Evolutionary conservation across 2,888 invertebrate genomes (phyloP).

Genomic region (Fabriciana adippe): DNA sequence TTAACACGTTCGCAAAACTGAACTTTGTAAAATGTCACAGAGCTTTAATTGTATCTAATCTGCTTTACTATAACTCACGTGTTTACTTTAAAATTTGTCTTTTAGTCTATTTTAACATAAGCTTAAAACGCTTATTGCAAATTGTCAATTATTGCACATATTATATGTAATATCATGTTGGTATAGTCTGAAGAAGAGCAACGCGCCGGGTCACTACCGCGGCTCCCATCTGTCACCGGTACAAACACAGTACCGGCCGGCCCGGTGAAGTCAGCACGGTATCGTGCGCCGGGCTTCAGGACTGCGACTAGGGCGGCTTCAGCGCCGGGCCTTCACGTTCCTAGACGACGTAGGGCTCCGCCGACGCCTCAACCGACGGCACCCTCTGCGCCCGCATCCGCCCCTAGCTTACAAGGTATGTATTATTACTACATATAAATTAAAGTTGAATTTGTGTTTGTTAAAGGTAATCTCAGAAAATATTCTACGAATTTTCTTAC

Average conservation of each 20-base stretch:
- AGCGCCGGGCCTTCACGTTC: constrained; percentile 88
- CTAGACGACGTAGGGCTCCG: constrained; percentile 81
- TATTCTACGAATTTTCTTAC: too few relatives aligned
- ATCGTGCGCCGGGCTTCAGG: constrained; percentile 91
- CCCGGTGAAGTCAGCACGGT: constrained; percentile 92
- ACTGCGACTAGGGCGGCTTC: constrained; percentile 89
- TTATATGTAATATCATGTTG: constrained; percentile 1
- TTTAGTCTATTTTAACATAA: too few relatives aligned
- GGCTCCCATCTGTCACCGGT: constrained; percentile 83
- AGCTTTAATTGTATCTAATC: too few relatives aligned
- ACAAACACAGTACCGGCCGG: constrained; percentile 80
- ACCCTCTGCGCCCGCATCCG: constrained; percentile 70
- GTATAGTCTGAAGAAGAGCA: constrained; percentile 80
- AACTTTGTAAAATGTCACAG: too few relatives aligned
- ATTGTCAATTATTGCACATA: not conserved
- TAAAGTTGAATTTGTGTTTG: too few relatives aligned
- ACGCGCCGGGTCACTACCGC: constrained; percentile 89
- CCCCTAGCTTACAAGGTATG: constrained; percentile 84
- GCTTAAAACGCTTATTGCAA: not conserved
- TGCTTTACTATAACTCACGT: too few relatives aligned
- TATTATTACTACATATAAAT: not conserved
- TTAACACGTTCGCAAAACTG: too few relatives aligned
- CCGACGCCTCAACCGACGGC: constrained; percentile 67
- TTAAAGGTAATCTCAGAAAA: too few relatives aligned
- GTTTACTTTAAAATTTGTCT: too few relatives aligned